Base-by-base conservation (phyloP, 2,797 vertebrate genomes). In the Aldrovandia affinis region DNA sequence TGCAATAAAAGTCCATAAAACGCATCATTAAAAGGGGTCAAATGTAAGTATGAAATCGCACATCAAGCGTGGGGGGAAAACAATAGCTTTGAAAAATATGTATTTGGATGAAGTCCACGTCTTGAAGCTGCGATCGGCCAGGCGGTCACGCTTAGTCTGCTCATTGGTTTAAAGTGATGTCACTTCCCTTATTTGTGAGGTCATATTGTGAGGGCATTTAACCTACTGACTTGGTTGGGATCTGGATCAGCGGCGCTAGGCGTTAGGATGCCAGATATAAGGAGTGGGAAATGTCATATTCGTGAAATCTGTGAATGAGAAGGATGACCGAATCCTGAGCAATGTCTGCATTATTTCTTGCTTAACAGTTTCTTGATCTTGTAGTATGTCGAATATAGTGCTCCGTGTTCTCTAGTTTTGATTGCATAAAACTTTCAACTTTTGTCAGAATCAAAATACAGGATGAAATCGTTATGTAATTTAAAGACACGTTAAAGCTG, bases 1-100 rank as follows among this genome's bases (percentile, higher is more conserved):
- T 28, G 70, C 77, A 57, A 55, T 73, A 52, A 84, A 81, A 81
- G 61, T 15, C 78, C 55, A 70, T 87, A 82, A 87, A 85, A 85
- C 50, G 65, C 83, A 63, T 80, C 77, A 39, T 63, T 81, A 85
- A 81, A 83, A 68, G 57, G 52, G 47, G 42, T 44, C 63, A 80
- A 81, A 65, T 83, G n/a, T 82, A 61, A 59, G 84, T 57, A 80
- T 84, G 80, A 44, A 78, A 15, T 84, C 85, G 79, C 73, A 61
- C 33, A 70, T 86, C 54, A 36, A 50, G 75, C 59, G 65, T 12
- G 73, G 65, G n/a, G 59, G 59, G 47, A 77, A 81, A 81, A 81
- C 78, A 75, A 79, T 28, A 84, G 65, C 14, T 70, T 70, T 70
- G 30, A 70, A 70, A 73, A 73, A 73, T 68, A 50, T 78, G 77